phyloP scores from a whole-genome alignment of 2,888 invertebrate species.

The Apantesis nais region DNA sequence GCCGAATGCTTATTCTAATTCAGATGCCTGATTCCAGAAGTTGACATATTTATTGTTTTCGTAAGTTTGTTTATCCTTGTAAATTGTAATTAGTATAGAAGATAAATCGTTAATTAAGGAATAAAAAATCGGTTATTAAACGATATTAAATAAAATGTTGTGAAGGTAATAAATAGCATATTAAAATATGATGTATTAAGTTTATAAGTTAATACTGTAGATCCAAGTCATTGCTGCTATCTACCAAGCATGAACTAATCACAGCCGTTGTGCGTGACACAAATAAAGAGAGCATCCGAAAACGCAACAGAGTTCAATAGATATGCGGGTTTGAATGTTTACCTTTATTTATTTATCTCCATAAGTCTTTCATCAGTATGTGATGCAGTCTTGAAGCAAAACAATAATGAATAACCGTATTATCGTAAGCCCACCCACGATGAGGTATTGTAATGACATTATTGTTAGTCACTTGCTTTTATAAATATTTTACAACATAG shows the following conservation, averaged over 20 bases:
- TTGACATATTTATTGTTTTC: not conserved
- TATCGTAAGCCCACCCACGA: conserved; percentile 45
- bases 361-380: conserved; percentile 27
- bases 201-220: not conserved
- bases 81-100: no score
- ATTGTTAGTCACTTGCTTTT: conserved; percentile 29
- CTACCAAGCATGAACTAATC: not conserved
- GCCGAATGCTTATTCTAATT: not conserved
- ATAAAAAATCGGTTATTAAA: no score
- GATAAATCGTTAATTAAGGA: no score
- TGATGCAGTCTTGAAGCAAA: conserved; percentile 30
- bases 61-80: not conserved
- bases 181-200: not conserved
- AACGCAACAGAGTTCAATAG: conserved; percentile 23
- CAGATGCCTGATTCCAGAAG: not conserved
- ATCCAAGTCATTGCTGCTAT: not conserved
- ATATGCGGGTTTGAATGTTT: conserved; percentile 41
- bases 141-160: no score
- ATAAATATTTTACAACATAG: conserved; percentile 26
- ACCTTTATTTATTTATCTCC: conserved; percentile 44
- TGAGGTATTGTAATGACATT: conserved; percentile 45
- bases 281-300: conserved; percentile 27
- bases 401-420: conserved; percentile 44
- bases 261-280: conserved; percentile 15
- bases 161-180: not conserved